Evolutionary conservation across 2,113 vertebrate species (phyloP).

Genomic region (Athene cunicularia): DNA sequence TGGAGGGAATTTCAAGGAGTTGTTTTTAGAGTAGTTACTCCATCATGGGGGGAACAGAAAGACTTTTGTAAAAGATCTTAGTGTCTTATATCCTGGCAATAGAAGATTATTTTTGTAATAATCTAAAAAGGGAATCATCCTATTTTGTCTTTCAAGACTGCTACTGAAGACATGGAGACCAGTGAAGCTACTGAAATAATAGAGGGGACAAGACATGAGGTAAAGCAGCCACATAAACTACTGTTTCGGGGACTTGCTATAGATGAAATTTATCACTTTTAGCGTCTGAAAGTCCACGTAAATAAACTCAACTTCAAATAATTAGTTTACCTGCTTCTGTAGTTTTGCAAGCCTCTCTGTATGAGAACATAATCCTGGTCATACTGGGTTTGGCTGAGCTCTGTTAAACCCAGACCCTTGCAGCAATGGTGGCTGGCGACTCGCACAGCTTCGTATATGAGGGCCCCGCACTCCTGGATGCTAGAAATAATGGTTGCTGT

Average conservation of each 20-base stretch:
- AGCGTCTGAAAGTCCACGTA: neutral
- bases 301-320: neutral
- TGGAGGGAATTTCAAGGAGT: neutral
- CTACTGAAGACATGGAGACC: constrained; percentile 79
- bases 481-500: neutral
- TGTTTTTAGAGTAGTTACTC: neutral
- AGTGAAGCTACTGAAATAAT: constrained; percentile 79
- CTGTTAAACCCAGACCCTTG: neutral
- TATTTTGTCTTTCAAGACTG: constrained; percentile 66
- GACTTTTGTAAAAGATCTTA: neutral
- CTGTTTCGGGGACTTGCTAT: neutral
- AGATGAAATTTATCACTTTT: neutral
- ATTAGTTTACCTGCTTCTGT: neutral
- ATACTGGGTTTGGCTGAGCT: neutral
- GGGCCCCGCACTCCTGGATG: neutral
- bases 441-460: too few relatives aligned
- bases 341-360: neutral
- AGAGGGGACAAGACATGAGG: constrained; percentile 78
- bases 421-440: fast-evolving
- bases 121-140: neutral
- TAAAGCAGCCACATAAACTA: constrained; percentile 7
- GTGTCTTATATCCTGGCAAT: neutral
- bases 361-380: neutral
- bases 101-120: neutral
- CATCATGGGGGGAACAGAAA: neutral